These are phyloP conservation scores for Perodicticus potto DNA, from an alignment of 2,797 vertebrate genomes.

Conservation along the genomic window DNA sequence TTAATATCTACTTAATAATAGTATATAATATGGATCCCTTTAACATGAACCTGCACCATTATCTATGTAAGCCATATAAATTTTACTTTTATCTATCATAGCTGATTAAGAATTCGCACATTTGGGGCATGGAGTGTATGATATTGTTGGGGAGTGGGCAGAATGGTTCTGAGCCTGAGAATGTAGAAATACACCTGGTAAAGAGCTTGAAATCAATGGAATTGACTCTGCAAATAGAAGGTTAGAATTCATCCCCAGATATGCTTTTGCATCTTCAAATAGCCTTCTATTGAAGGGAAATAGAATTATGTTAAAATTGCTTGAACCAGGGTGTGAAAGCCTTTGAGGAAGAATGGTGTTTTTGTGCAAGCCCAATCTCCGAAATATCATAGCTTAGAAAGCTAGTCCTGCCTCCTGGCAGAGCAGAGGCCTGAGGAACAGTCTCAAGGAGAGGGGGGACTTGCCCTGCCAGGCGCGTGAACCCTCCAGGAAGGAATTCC, in stretches of 20 bases:
- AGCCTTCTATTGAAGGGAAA: slow-evolving; percentile 67
- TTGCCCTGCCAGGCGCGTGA: background rate
- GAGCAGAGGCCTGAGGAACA: background rate
- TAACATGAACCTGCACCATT: background rate
- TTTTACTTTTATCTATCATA: background rate
- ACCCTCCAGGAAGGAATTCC: slow-evolving; percentile 1
- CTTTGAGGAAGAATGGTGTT: slow-evolving; percentile 67
- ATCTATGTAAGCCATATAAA: background rate
- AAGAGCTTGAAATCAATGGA: background rate
- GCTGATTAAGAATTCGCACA: background rate
- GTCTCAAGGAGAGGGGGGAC: background rate
- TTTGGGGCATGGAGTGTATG: background rate
- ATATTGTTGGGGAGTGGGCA: background rate
- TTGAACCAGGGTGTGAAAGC: slow-evolving; percentile 48
- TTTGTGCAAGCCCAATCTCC: slow-evolving; percentile 71
- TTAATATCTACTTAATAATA: background rate
- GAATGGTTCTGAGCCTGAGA: background rate
- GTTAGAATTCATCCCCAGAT: slow-evolving; percentile 77
- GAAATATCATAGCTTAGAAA: slow-evolving; percentile 63
- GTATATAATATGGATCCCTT: background rate
- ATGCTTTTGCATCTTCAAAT: slow-evolving; percentile 52
- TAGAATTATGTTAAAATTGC: slow-evolving; percentile 63
- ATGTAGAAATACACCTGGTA: background rate
- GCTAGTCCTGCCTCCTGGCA: slow-evolving; percentile 21
- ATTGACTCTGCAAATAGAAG: slow-evolving; percentile 34